Evolutionary conservation across 1,140 invertebrate species (phyloP), one percentile per base, ranked within the genome.

Genomic region (Drosophila insularis): DNA sequence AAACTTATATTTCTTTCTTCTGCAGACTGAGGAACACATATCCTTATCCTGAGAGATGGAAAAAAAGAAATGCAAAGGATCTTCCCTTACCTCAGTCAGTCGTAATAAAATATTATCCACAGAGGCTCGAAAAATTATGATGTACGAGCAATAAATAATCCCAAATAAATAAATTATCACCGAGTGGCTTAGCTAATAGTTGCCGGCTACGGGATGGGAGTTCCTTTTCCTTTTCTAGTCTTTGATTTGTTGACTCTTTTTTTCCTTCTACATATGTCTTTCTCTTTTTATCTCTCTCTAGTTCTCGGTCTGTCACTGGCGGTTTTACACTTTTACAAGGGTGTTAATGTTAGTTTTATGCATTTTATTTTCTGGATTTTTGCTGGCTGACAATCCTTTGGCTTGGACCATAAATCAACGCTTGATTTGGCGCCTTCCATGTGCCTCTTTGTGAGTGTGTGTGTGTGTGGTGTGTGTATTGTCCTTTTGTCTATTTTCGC

Each of bases 151-250:
- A 90, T 90, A 90, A 90, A 90, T 90, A 90, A 90, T 90, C 80
- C 78, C 75, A 86, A 90, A 90, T 90, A 90, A 90, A 90, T 90
- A 90, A 90, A 90, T 90, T 90, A 90, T 90, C 81, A 73, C 78
- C 73, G 84, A 80, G 84, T 81, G 79, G 78, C 82, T 68, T 75
- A 87, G 59, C 81, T 86, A 86, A 86, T 86, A 76, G 82, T 63
- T 85, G 68, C 78, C 74, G 74, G 81, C 50, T 62, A 32, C 50
- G 46, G 71, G 74, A 78, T 71, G 77, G 46, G 68, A 72, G 71
- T 53, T 37, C 31, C 31, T 55, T 74, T 71, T 40, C 58, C 40
- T 53, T 8, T 14, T 68, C 61, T 62, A 43, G 54, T 40, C 54
- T 63, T 66, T 85, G 81, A 85, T 85, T 85, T 85, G 81, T 85